Conservation (phyloP, 1,140 invertebrate genomes). For the Formica selysi region DNA sequence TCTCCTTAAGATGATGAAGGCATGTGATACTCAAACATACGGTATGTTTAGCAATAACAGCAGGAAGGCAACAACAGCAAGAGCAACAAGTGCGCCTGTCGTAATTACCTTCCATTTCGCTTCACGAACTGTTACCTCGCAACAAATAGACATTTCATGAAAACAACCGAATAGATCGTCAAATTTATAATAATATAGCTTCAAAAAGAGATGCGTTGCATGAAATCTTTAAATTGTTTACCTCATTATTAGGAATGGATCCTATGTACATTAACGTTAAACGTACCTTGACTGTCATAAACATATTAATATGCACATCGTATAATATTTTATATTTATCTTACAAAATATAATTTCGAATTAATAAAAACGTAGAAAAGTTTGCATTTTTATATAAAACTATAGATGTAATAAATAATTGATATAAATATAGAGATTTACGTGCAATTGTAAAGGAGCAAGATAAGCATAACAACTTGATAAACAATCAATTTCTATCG, state of each 20-base stretch:
- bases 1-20: slow-evolving; percentile 4
- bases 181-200: slow-evolving; percentile 36
- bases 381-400: not conserved
- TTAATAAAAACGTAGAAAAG: not conserved
- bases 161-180: slow-evolving; percentile 27
- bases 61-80: slow-evolving; percentile 71
- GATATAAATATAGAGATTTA: not conserved
- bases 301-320: not conserved
- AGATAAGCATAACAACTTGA: not conserved
- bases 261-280: not conserved
- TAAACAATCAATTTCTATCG: not conserved
- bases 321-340: not conserved
- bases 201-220: slow-evolving; percentile 14
- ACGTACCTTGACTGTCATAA: not conserved
- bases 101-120: slow-evolving; percentile 72
- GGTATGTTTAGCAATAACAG: slow-evolving; percentile 56
- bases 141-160: slow-evolving; percentile 64
- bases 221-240: slow-evolving; percentile 7
- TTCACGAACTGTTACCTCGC: slow-evolving; percentile 64
- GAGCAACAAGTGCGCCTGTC: slow-evolving; percentile 74
- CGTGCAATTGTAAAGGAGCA: not conserved
- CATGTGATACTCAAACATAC: slow-evolving; percentile 14
- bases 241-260: not conserved
- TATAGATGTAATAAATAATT: not conserved
- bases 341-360: not conserved